Conservation (phyloP, 2,888 invertebrate genomes). For the Heliconius sara region DNA sequence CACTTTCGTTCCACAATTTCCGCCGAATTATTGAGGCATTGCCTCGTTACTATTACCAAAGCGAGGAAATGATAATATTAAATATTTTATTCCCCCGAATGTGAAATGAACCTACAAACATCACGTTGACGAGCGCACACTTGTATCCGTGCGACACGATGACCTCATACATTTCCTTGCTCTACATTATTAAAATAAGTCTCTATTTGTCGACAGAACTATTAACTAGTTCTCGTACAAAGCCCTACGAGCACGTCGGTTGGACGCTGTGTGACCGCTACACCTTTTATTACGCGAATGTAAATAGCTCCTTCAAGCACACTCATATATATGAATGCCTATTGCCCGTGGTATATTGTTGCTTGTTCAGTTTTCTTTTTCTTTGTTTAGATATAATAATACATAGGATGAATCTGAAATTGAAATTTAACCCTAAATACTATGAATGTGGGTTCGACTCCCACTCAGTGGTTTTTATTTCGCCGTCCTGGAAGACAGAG, state of each 20-base stretch:
- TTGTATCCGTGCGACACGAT: not conserved
- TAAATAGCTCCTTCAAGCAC: conserved; percentile 25
- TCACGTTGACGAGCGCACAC: not conserved
- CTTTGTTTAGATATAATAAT: not conserved
- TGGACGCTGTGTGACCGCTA: not conserved
- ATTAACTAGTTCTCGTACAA: not conserved
- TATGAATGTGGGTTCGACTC: too few species aligned
- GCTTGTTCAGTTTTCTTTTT: not conserved
- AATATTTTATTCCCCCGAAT: not conserved
- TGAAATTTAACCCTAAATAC: not conserved
- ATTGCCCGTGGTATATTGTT: conserved; percentile 13
- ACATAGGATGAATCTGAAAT: not conserved
- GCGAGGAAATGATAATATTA: not conserved
- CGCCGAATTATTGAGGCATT: not conserved
- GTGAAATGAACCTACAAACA: not conserved
- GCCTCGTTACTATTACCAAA: not conserved
- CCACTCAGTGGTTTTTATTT: not conserved
- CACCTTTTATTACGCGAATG: conserved; percentile 26
- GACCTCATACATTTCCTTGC: not conserved
- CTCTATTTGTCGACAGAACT: not conserved
- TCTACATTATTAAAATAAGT: conserved; percentile 15
- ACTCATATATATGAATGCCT: conserved; percentile 17
- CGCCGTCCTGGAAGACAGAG: not conserved
- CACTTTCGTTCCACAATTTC: not conserved
- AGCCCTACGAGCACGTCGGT: not conserved